phyloP scores from a whole-genome alignment of 2,888 invertebrate genomes.

The Chymomyza fuscimana region DNA sequence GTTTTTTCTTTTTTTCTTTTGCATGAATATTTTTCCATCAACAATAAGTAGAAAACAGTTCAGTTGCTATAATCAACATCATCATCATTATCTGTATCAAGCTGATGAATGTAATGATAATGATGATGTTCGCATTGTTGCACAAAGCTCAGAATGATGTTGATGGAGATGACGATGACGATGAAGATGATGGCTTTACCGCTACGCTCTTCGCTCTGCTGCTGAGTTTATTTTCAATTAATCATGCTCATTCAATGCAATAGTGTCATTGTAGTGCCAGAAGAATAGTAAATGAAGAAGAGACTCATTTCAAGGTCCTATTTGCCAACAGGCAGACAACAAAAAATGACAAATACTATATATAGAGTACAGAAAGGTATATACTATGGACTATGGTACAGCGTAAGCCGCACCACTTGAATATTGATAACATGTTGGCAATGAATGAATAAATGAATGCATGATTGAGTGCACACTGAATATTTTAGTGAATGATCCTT shows the following conservation, averaged over 20 bases:
- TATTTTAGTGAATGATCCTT: conserved; percentile 3
- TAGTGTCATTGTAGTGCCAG: conserved; percentile 7
- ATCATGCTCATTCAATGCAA: conserved; percentile 45
- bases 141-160: conserved; percentile 6
- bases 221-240: conserved; percentile 64
- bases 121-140: conserved; percentile 24
- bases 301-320: conserved; percentile 47
- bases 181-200: conserved; percentile 34
- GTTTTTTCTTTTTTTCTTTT: conserved; percentile 4
- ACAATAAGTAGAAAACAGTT: conserved; percentile 1
- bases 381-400: too few relatives aligned
- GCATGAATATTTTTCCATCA: conserved; percentile 7
- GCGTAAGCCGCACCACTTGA: conserved; percentile 33
- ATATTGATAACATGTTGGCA: conserved; percentile 28
- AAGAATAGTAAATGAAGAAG: background rate
- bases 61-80: conserved; percentile 5
- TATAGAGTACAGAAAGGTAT: background rate
- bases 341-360: background rate
- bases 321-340: background rate
- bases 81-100: conserved; percentile 13
- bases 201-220: background rate
- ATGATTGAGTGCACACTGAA: conserved; percentile 51
- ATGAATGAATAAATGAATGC: conserved; percentile 49
- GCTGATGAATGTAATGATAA: conserved; percentile 9
- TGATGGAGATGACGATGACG: conserved; percentile 25